phyloP scores from a whole-genome alignment of 2,888 invertebrate species.

The Aricia artaxerxes region DNA sequence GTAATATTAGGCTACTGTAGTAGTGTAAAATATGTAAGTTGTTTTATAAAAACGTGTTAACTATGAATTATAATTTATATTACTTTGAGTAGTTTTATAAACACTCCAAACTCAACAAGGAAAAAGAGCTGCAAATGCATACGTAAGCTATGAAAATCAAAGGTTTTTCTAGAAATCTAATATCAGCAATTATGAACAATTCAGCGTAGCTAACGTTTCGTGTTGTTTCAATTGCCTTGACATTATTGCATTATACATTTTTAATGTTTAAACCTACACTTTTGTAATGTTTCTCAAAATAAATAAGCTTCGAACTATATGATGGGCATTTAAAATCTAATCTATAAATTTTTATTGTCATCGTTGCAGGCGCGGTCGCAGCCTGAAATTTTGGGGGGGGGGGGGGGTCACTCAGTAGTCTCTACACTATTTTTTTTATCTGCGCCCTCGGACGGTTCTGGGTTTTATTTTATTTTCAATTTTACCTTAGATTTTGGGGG shows the following conservation, averaged over 20 bases:
- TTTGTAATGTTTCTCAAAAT: neutral
- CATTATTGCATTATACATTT: constrained; percentile 19
- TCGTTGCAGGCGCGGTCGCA: neutral
- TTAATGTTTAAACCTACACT: neutral
- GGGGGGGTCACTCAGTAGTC: no score
- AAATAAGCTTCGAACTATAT: neutral
- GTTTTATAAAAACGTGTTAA: no score
- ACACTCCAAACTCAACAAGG: no score
- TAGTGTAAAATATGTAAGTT: no score
- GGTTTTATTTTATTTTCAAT: no score
- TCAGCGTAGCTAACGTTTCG: constrained; percentile 1
- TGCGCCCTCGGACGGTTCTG: no score
- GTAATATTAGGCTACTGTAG: no score
- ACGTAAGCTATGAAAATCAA: neutral
- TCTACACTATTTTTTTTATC: no score
- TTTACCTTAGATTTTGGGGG: no score
- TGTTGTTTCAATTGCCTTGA: constrained; percentile 9
- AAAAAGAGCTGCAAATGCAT: neutral
- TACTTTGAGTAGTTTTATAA: no score
- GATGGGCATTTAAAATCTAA: neutral
- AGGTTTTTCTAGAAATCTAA: neutral
- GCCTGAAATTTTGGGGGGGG: no score
- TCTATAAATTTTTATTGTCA: neutral
- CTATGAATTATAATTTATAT: no score
- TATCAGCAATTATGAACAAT: neutral